Conservation (phyloP, 2,113 vertebrate genomes). For the Apaloderma vittatum region DNA sequence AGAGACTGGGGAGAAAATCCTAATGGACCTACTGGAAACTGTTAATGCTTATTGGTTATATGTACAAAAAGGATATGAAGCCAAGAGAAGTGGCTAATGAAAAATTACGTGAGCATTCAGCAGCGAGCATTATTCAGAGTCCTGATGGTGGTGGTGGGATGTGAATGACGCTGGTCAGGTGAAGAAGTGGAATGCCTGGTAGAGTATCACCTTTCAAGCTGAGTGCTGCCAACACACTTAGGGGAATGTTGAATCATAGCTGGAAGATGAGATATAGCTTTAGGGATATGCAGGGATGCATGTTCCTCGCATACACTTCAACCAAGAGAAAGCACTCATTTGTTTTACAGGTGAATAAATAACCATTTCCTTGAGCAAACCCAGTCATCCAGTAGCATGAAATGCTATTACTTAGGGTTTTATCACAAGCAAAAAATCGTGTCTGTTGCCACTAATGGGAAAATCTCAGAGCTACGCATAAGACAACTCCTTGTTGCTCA, state of each 20-base stretch:
- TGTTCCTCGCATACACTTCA: not conserved
- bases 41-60: slow-evolving; percentile 36
- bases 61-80: slow-evolving; percentile 10
- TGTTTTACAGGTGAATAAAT: slow-evolving; percentile 54
- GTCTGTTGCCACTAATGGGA: not conserved
- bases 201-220: slow-evolving; percentile 35
- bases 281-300: not conserved
- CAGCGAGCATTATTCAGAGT: not conserved
- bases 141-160: not conserved
- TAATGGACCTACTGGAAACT: slow-evolving; percentile 55
- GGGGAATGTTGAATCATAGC: slow-evolving; percentile 5
- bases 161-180: not conserved
- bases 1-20: slow-evolving; percentile 43
- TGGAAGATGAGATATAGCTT: slow-evolving; percentile 18
- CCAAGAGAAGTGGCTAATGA: slow-evolving; percentile 50
- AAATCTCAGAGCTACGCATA: not conserved
- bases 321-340: not conserved
- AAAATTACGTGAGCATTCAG: slow-evolving; percentile 32
- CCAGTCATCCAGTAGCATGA: not conserved
- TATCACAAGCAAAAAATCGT: not conserved
- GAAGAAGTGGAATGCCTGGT: slow-evolving; percentile 13
- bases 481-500: not conserved
- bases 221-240: slow-evolving; percentile 40
- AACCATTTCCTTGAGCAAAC: not conserved
- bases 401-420: not conserved